phyloP scores from a whole-genome alignment of 1,140 invertebrate species.

The Cherax quadricarinatus region DNA sequence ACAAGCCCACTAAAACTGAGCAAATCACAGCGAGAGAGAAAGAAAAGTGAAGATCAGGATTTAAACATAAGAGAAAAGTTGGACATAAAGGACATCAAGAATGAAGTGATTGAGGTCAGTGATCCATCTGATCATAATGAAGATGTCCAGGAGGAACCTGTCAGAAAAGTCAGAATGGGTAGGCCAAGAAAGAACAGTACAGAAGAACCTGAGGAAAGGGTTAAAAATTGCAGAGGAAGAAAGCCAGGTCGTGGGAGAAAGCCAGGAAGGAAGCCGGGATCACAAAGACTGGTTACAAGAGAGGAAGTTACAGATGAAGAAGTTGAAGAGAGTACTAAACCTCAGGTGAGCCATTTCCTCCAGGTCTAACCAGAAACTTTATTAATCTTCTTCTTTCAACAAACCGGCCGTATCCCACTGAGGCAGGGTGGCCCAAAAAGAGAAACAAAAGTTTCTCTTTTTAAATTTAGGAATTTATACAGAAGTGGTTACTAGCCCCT shows the following conservation, averaged over 20 bases:
- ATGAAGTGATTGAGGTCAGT: conserved; percentile 39
- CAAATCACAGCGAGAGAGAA: conserved; percentile 48
- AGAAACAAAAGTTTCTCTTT: too few relatives aligned
- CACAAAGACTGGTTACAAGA: conserved; percentile 20
- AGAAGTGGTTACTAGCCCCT: too few relatives aligned
- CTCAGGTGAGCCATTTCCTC: conserved; percentile 26
- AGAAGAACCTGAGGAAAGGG: conserved; percentile 44
- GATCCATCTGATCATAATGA: conserved; percentile 54
- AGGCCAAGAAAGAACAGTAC: conserved; percentile 11
- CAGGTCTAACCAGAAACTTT: too few relatives aligned
- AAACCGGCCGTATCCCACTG: too few relatives aligned
- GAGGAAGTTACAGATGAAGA: conserved; percentile 52
- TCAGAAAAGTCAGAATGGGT: conserved; percentile 29
- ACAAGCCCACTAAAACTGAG: conserved; percentile 8
- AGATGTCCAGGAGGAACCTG: conserved; percentile 47
- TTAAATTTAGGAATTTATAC: too few relatives aligned
- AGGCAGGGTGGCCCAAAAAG: too few relatives aligned
- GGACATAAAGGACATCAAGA: not conserved
- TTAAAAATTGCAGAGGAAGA: conserved; percentile 68
- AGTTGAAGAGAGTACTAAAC: conserved; percentile 52
- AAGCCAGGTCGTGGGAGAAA: conserved; percentile 66
- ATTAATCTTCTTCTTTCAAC: too few relatives aligned
- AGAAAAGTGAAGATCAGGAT: conserved; percentile 49
- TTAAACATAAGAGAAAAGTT: conserved; percentile 37
- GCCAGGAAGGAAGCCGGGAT: conserved; percentile 43